These are phyloP conservation scores for Dolichopus griseipennis DNA, from an alignment of 2,888 invertebrate species.

Conservation along the genomic window DNA sequence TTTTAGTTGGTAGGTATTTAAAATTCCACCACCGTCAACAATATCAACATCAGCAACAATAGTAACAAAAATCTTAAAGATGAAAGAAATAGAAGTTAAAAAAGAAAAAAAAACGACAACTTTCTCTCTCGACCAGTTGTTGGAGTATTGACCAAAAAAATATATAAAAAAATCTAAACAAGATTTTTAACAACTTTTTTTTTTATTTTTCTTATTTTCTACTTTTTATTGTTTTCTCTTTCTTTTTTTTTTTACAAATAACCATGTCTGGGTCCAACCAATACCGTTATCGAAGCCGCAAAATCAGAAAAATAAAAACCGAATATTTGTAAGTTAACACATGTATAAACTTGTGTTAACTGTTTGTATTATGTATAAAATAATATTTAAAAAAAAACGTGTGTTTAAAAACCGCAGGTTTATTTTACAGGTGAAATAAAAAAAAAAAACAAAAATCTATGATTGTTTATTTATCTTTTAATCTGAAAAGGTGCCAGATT, in stretches of 20 bases:
- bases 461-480: not conserved
- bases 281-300: not conserved
- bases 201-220: not conserved
- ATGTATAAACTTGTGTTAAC: not conserved
- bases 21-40: not conserved
- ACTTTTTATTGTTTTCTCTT: not conserved
- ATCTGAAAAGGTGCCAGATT: not conserved
- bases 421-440: not conserved
- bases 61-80: no score
- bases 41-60: not conserved
- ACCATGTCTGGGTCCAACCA: not conserved
- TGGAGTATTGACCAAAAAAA: not conserved
- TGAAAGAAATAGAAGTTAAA: no score
- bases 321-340: not conserved
- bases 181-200: not conserved
- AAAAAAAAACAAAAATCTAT: not conserved
- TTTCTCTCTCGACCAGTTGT: slow-evolving; percentile 6
- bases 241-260: not conserved
- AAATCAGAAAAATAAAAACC: not conserved
- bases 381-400: not conserved
- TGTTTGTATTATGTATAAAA: not conserved
- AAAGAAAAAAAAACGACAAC: not conserved
- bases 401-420: not conserved
- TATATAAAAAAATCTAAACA: not conserved
- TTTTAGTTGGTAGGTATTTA: not conserved